These are phyloP conservation scores for Cryptophagus acutangulus DNA, from an alignment of 2,888 invertebrate species.

Conservation along the genomic window DNA sequence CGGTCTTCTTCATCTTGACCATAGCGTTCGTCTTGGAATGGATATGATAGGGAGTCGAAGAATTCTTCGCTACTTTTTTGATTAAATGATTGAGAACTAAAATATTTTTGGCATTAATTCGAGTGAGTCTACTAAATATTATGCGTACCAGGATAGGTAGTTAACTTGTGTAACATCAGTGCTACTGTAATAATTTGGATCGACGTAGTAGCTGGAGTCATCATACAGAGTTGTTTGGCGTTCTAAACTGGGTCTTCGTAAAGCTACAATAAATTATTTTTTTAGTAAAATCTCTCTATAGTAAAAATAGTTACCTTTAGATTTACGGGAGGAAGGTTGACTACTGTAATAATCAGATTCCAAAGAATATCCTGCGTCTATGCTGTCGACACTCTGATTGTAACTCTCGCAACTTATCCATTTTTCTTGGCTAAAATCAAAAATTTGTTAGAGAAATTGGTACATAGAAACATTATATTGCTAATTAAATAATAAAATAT, in stretches of 20 bases:
- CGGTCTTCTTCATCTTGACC: conserved; percentile 63
- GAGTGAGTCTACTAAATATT: conserved; percentile 2
- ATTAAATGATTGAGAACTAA: conserved; percentile 29
- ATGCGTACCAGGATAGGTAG: conserved; percentile 37
- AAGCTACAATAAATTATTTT: too few relatives aligned
- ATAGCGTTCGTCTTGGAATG: conserved; percentile 57
- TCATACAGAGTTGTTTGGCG: conserved; percentile 75
- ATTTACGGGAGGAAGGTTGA: conserved; percentile 32
- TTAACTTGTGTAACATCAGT: conserved; percentile 39
- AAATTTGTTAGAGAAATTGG: too few relatives aligned
- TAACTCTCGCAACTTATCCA: conserved; percentile 54
- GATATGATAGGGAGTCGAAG: conserved; percentile 60
- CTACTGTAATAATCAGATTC: conserved; percentile 49
- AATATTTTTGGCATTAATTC: conserved; percentile 13
- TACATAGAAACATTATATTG: too few relatives aligned
- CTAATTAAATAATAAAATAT: too few relatives aligned
- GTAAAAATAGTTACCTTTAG: conserved; percentile 33
- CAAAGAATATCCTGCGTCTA: conserved; percentile 42
- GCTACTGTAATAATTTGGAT: conserved; percentile 45
- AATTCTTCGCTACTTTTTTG: conserved; percentile 59
- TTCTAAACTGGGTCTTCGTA: conserved; percentile 71
- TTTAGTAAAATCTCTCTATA: too few relatives aligned
- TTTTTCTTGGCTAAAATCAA: conserved; percentile 54
- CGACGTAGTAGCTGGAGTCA: conserved; percentile 59
- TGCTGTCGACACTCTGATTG: conserved; percentile 43